Percentiles rank a stretch among this genome's conserved stretches.
Conservation (phyloP, 2,888 invertebrate species). For the Neoascia interrupta region DNA sequence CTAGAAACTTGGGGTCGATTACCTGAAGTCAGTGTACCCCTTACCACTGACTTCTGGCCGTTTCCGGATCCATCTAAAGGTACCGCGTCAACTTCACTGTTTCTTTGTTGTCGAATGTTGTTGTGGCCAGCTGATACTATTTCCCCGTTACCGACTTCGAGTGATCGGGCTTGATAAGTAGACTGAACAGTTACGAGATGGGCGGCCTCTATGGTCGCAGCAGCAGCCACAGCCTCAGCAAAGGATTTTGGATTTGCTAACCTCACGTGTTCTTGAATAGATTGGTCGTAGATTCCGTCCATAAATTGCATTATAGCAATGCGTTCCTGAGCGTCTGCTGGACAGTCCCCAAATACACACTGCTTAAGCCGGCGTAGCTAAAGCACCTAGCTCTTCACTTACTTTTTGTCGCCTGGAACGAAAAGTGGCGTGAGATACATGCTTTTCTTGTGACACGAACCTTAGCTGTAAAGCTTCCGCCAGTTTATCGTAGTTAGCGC, state of each 20-base stretch:
- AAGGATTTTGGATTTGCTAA: not conserved
- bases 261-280: not conserved
- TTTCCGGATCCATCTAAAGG: not conserved
- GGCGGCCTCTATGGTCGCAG: not conserved
- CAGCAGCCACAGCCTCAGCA: not conserved
- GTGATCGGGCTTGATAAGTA: not conserved
- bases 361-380: not conserved
- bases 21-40: not conserved
- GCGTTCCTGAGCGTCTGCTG: constrained; percentile 9
- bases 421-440: constrained; percentile 29
- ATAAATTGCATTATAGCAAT: constrained; percentile 12
- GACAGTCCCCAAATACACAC: constrained; percentile 2
- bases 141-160: not conserved
- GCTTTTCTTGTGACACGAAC: constrained; percentile 13
- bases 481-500: not conserved
- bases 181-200: not conserved
- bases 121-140: not conserved
- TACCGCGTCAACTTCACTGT: not conserved
- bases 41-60: not conserved
- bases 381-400: constrained; percentile 17
- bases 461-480: not conserved
- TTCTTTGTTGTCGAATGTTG: not conserved
- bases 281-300: not conserved
- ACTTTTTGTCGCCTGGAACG: constrained; percentile 25
- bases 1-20: not conserved